Percentiles rank a stretch among this genome's conserved stretches.
phyloP scores from a whole-genome alignment of 2,113 vertebrate species.

The Gnathonemus longibarbis region DNA sequence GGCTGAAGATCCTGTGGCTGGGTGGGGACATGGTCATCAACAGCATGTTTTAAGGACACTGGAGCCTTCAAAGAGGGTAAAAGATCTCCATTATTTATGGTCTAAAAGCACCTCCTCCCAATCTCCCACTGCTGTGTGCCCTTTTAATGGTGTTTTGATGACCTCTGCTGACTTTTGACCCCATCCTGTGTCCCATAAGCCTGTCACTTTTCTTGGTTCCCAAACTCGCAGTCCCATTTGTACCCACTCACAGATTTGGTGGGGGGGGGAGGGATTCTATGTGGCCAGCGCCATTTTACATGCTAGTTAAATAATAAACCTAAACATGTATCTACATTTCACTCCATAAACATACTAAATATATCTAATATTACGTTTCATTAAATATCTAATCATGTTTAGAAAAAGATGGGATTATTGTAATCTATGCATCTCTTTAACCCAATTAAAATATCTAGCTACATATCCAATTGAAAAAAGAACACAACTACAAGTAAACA shows the following conservation, averaged over 20 bases:
- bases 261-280: not conserved
- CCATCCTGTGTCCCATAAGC: not conserved
- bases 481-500: not conserved
- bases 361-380: not conserved
- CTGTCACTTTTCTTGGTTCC: not conserved
- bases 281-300: not conserved
- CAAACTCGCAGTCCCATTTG: not conserved
- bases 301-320: not conserved
- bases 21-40: not conserved
- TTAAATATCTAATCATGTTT: not conserved
- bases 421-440: not conserved
- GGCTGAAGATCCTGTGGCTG: not conserved
- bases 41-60: not conserved
- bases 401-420: not conserved
- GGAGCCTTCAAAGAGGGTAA: not conserved
- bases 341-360: not conserved
- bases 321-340: not conserved
- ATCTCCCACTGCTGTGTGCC: not conserved
- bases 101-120: not conserved
- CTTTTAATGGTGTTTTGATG: constrained; percentile 6
- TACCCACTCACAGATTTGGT: not conserved
- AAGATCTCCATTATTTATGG: not conserved
- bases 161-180: constrained; percentile 2
- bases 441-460: not conserved
- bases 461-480: not conserved